Conservation (phyloP, 1,140 invertebrate species). For the Fopius arisanus region DNA sequence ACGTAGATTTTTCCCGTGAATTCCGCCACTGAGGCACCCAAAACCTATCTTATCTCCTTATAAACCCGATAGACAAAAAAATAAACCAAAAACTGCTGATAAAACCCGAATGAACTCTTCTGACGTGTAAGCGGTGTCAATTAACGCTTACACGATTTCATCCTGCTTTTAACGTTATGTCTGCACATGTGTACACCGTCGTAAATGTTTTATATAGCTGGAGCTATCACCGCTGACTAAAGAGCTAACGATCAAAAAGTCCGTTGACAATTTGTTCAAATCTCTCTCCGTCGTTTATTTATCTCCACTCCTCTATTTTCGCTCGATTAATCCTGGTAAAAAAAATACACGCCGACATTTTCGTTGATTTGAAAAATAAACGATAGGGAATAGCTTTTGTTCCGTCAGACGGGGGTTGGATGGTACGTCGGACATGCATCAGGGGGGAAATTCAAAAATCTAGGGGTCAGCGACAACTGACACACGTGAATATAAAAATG, state of each 20-base stretch:
- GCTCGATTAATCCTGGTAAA: not conserved
- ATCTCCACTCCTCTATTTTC: not conserved
- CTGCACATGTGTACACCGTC: not conserved
- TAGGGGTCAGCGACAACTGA: not conserved
- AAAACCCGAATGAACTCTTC: not conserved
- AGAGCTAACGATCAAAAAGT: conserved; percentile 14
- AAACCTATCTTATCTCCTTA: too few relatives aligned
- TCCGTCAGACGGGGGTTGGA: too few relatives aligned
- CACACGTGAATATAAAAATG: not conserved
- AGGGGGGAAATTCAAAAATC: not conserved
- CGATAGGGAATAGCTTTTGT: not conserved
- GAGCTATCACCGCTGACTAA: not conserved
- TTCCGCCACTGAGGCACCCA: too few relatives aligned
- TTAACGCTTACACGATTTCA: conserved; percentile 1
- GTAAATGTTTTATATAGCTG: not conserved
- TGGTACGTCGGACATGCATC: not conserved
- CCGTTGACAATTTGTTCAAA: conserved; percentile 5
- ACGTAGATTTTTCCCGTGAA: too few relatives aligned
- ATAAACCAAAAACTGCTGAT: not conserved
- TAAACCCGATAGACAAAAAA: too few relatives aligned
- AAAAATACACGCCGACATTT: not conserved
- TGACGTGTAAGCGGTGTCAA: not conserved
- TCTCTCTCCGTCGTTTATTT: not conserved
- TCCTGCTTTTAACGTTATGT: not conserved
- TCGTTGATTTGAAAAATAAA: not conserved